phyloP scores from a whole-genome alignment of 2,888 invertebrate genomes.

The Halictus ligatus region DNA sequence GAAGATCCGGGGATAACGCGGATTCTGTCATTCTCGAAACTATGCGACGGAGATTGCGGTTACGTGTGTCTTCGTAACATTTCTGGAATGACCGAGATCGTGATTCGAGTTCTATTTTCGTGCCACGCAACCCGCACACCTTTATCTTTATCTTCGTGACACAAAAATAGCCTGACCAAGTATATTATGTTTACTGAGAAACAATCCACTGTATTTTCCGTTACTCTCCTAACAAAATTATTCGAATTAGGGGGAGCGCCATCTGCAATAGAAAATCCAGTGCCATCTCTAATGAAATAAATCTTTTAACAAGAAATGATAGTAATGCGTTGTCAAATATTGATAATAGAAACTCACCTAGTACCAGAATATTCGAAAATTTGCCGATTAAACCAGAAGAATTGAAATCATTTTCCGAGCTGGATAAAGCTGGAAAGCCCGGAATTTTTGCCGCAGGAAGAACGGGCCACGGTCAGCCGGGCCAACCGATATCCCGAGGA shows the following conservation, averaged over 20 bases:
- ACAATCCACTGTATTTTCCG: background rate
- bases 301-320: no score
- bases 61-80: background rate
- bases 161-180: background rate
- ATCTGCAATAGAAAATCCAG: background rate
- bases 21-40: conserved; percentile 6
- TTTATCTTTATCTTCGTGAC: background rate
- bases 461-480: conserved; percentile 4
- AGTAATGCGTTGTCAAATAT: no score
- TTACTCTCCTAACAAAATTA: background rate
- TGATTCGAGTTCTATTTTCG: background rate
- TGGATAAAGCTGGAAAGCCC: background rate
- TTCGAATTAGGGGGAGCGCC: background rate
- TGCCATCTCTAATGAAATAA: background rate
- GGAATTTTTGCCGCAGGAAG: background rate
- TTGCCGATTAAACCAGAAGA: background rate
- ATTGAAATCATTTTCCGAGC: background rate
- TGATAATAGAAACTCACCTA: no score
- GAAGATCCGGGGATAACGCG: background rate
- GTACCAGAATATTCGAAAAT: background rate
- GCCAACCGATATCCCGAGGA: conserved; percentile 29
- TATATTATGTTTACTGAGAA: background rate
- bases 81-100: background rate
- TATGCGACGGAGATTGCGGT: background rate
- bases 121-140: background rate